phyloP scores from a whole-genome alignment of 2,797 vertebrate genomes.

The Onychomys leucogaster region DNA sequence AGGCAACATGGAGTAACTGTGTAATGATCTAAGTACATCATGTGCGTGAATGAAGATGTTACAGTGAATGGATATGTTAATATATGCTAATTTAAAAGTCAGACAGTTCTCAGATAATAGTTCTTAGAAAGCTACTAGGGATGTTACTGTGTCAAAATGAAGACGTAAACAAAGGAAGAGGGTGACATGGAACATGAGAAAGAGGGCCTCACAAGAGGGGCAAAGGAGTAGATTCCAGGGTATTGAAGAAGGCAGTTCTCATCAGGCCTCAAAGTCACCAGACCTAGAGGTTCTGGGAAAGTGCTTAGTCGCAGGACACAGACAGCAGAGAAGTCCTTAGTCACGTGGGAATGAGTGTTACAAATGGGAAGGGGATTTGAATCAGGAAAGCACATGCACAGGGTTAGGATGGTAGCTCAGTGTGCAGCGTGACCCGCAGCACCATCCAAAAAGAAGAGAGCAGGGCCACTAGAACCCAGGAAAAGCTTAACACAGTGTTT shows the following conservation, averaged over 20 bases:
- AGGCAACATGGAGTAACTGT: not conserved
- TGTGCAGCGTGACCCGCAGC: not conserved
- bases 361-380: not conserved
- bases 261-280: not conserved
- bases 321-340: not conserved
- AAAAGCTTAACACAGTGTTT: not conserved
- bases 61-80: not conserved
- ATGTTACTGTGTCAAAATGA: not conserved
- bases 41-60: not conserved
- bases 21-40: not conserved
- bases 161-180: not conserved
- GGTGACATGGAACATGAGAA: not conserved
- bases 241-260: not conserved
- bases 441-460: not conserved
- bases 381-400: not conserved
- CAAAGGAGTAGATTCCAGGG: not conserved
- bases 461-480: not conserved
- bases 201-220: not conserved
- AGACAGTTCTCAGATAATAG: not conserved
- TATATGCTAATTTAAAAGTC: not conserved
- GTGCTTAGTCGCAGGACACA: not conserved
- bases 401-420: not conserved
- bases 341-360: not conserved
- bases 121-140: not conserved
- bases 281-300: not conserved